Evolutionary conservation across 2,888 invertebrate species (phyloP).

Genomic region (Perdita meconis): DNA sequence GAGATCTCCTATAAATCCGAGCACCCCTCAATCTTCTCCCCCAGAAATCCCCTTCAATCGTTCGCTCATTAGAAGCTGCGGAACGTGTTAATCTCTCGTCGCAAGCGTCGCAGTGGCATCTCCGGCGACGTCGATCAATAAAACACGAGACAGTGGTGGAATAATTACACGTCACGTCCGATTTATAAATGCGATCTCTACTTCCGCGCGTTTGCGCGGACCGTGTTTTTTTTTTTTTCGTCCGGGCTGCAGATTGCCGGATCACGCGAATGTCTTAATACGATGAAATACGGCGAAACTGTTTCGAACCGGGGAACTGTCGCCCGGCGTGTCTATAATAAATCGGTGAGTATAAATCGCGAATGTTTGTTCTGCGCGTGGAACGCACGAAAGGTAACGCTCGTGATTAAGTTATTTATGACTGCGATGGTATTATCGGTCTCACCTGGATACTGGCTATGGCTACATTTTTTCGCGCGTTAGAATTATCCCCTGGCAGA

Average conservation of each 20-base stretch:
- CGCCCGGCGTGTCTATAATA: slow-evolving; percentile 31
- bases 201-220: too few species aligned
- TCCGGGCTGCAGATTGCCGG: slow-evolving; percentile 2
- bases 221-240: neutral
- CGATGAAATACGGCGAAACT: slow-evolving; percentile 43
- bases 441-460: slow-evolving; percentile 19
- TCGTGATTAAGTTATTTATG: slow-evolving; percentile 54
- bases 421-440: slow-evolving; percentile 41
- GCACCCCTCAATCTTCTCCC: neutral
- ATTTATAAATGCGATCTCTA: neutral
- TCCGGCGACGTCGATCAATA: slow-evolving; percentile 4
- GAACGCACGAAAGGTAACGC: slow-evolving; percentile 20
- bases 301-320: slow-evolving; percentile 27
- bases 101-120: neutral
- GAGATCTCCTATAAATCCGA: neutral
- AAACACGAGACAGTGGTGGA: neutral
- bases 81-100: neutral
- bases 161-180: neutral
- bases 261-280: slow-evolving; percentile 41
- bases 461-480: too few species aligned
- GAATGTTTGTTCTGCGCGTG: slow-evolving; percentile 36
- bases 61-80: slow-evolving; percentile 20
- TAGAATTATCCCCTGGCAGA: too few species aligned
- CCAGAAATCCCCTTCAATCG: slow-evolving; percentile 20
- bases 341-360: slow-evolving; percentile 55